Evolutionary conservation across 64 coral and sea anemone species (phyloP).

Genomic region (Cladopsammia gracilis): DNA sequence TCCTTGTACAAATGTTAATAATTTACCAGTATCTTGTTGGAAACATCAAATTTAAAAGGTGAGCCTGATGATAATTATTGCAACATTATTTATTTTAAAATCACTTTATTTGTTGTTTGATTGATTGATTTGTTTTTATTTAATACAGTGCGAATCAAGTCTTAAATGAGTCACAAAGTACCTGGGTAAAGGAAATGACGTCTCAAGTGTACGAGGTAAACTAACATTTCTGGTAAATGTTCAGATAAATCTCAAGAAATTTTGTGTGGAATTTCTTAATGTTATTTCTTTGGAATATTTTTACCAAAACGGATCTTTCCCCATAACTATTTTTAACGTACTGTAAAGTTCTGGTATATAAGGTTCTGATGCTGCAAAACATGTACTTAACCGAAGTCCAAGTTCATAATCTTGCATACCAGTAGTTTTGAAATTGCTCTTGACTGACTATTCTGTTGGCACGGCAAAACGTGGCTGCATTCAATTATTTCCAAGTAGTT

Average conservation of each 20-base stretch:
- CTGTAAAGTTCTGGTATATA: no score
- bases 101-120: background rate
- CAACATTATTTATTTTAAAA: background rate
- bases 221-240: background rate
- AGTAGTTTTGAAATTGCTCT: no score
- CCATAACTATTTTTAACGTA: no score
- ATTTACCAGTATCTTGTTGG: slow-evolving; percentile 74
- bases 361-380: no score
- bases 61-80: background rate
- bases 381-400: no score
- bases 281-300: background rate
- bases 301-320: no score
- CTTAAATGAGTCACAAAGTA: slow-evolving; percentile 81
- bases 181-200: slow-evolving; percentile 90
- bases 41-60: slow-evolving; percentile 96
- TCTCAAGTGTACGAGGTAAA: slow-evolving; percentile 85
- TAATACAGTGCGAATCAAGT: slow-evolving; percentile 76
- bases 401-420: no score
- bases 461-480: no score
- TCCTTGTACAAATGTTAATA: slow-evolving; percentile 63
- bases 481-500: background rate
- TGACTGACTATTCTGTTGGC: no score
- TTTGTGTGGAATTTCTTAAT: no score
- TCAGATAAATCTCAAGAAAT: no score
- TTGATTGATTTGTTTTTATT: no score